These are phyloP conservation scores for Struthio camelus DNA, from an alignment of 2,113 vertebrate genomes.

Conservation along the genomic window DNA sequence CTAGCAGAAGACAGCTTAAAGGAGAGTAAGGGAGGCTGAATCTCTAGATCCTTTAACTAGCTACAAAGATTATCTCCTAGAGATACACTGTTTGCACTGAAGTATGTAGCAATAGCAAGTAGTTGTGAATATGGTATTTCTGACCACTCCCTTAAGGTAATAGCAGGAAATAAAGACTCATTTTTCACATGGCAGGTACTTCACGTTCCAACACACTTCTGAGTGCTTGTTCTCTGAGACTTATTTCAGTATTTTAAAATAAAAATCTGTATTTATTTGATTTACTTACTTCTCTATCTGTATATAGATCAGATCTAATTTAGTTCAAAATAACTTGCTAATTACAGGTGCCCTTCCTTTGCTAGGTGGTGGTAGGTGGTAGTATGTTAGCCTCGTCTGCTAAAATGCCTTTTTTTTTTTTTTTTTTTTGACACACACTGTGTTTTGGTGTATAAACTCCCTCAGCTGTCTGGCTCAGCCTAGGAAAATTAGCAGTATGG, in stretches of 20 bases:
- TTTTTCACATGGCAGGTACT: slow-evolving; percentile 1
- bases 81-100: neutral
- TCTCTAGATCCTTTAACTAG: slow-evolving; percentile 6
- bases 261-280: neutral
- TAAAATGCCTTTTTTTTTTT: neutral
- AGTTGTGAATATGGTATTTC: neutral
- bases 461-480: neutral
- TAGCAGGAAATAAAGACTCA: slow-evolving; percentile 29
- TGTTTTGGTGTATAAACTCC: neutral
- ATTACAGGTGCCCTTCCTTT: neutral
- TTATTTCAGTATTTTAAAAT: neutral
- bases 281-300: neutral
- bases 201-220: neutral
- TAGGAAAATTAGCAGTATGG: neutral
- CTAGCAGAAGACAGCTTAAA: neutral
- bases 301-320: neutral
- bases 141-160: slow-evolving; percentile 12
- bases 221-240: fast-evolving
- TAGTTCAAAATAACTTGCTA: neutral
- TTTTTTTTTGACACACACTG: fast-evolving
- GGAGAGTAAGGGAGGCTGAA: neutral
- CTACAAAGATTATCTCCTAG: slow-evolving; percentile 53
- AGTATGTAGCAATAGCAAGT: neutral
- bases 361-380: neutral
- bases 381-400: fast-evolving